Base-by-base conservation (phyloP, 2,797 vertebrate genomes). In the Melanotaenia parkinsoni region DNA sequence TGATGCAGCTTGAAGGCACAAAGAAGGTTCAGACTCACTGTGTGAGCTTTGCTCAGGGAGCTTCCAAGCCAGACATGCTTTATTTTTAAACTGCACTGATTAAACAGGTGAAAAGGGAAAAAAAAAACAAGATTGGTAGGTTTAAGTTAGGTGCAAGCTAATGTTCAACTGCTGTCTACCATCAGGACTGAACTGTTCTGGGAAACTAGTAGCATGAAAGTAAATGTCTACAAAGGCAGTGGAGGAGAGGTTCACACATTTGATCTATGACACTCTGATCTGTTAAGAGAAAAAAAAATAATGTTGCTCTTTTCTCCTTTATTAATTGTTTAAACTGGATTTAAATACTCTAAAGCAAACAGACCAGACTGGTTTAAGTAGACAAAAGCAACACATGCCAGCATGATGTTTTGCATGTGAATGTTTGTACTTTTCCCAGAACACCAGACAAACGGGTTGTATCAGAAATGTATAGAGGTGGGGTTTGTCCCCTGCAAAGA, bases 371-470 rank as follows among this genome's bases (percentile, higher is more conserved):
- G 13, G 59, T 30, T 32, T 24, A 26, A 40, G 26, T 7, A 66
- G 69, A 59, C 32, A 61, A 33, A 12, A 53, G 28, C 2, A 58
- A n/a, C 28, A 67, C 3, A 72, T 63, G 47, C 24, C 8, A 50
- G 22, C 16, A 22, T 13, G 51, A 16, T 60, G 38, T 54, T 76
- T 67, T 70, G 69, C 7, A 16, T 63, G 58, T 4, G 4, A 37
- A 26, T 54, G 54, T 69, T 69, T 67, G 45, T 67, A 22, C 69
- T 67, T 75, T 74, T 81, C 58, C 71, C 32, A 60, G 45, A 80
- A 67, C 72, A 89, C 89, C 77, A 76, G 80, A 40, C 58, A 6
- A 83, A 87, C 90, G 63, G 59, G 91, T 89, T 88, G 62, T 76
- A 28, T 81, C 50, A 83, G 58, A 76, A 70, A 67, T 38, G 43